A percentile compares a stretch with the other conserved stretches of the same genome.
Conservation (phyloP, 1,140 invertebrate species). For the Lepidurus couesii region DNA sequence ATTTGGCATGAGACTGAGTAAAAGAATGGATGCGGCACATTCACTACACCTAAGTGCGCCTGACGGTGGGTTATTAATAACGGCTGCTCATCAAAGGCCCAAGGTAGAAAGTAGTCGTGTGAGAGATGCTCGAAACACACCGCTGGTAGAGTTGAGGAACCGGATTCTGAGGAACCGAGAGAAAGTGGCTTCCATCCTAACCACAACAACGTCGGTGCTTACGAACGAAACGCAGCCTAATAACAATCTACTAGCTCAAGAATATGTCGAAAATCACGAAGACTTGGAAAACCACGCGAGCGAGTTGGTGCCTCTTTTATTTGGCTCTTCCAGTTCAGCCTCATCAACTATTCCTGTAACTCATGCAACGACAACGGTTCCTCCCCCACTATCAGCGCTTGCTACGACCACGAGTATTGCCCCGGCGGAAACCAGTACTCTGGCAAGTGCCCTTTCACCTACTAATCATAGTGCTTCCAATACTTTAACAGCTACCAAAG, state of each 20-base stretch:
- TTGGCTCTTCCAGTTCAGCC: background rate
- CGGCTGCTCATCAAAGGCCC: background rate
- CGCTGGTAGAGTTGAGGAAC: constrained; percentile 1
- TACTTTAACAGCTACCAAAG: background rate
- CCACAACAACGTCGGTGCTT: background rate
- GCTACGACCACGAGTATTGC: background rate
- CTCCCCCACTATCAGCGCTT: background rate
- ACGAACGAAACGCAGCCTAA: background rate
- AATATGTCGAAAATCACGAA: background rate
- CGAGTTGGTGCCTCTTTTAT: background rate
- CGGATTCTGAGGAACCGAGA: constrained; percentile 8
- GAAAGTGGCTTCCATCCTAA: background rate
- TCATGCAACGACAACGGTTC: background rate
- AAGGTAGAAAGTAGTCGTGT: constrained; percentile 2
- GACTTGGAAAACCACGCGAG: background rate
- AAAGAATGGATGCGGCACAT: background rate
- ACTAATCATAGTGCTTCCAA: background rate
- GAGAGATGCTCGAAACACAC: background rate
- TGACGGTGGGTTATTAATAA: background rate
- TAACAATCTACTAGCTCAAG: background rate
- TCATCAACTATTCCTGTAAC: background rate
- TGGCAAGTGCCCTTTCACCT: background rate
- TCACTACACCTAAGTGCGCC: background rate
- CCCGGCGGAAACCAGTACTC: background rate
- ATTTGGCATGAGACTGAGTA: background rate